A percentile compares a stretch with the other conserved stretches of the same genome.
Evolutionary conservation across 2,113 vertebrate genomes (phyloP).

Genomic region (Poeciliopsis retropinna): DNA sequence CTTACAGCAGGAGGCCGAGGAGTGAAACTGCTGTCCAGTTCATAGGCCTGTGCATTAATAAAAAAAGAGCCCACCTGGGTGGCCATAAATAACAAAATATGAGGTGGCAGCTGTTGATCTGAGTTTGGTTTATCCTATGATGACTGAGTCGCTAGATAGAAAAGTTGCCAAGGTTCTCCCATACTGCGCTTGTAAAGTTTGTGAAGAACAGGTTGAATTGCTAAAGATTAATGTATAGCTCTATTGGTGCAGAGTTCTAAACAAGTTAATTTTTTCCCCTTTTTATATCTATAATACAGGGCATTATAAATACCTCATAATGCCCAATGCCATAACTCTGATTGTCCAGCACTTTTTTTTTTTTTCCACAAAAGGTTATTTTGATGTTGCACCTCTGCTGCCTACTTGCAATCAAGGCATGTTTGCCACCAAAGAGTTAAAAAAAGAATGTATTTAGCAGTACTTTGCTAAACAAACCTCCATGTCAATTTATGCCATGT

Average conservation of each 20-base stretch:
- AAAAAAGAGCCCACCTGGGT: conserved; percentile 72
- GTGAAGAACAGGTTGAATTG: conserved; percentile 25
- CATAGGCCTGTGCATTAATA: conserved; percentile 80
- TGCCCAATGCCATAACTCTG: conserved; percentile 13
- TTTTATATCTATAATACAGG: background rate
- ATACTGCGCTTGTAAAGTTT: background rate
- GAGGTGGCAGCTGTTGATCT: conserved; percentile 75
- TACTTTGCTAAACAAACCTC: conserved; percentile 76
- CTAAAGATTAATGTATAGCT: background rate
- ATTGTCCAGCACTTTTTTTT: conserved; percentile 1
- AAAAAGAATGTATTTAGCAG: conserved; percentile 73
- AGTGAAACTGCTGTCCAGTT: conserved; percentile 79
- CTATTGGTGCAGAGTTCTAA: background rate
- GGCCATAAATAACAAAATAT: conserved; percentile 78
- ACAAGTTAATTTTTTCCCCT: background rate
- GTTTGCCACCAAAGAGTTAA: conserved; percentile 56
- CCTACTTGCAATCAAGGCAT: conserved; percentile 44
- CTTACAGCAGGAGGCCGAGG: conserved; percentile 52
- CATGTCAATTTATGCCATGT: conserved; percentile 79
- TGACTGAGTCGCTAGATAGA: conserved; percentile 39
- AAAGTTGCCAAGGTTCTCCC: conserved; percentile 16
- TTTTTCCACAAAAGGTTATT: conserved; percentile 17
- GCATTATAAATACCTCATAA: background rate
- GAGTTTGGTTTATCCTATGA: conserved; percentile 44
- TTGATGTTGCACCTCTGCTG: conserved; percentile 2